phyloP scores from a whole-genome alignment of 2,888 invertebrate species.

The Caenorhabditis panamensis region DNA sequence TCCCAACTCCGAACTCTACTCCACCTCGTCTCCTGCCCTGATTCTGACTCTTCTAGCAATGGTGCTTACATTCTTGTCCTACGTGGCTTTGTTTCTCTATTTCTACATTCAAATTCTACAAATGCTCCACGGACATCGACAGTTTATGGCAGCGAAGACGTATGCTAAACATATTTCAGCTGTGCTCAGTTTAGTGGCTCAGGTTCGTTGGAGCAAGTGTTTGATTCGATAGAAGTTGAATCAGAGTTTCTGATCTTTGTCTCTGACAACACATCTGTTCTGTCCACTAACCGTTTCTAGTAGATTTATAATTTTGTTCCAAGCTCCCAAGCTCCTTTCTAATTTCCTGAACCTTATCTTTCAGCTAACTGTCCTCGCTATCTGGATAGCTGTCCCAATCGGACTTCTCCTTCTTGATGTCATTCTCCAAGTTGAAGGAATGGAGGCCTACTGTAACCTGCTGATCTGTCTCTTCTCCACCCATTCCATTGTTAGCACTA shows the following conservation, averaged over 20 bases:
- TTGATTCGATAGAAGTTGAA: neutral
- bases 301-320: too few relatives aligned
- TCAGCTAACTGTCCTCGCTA: slow-evolving; percentile 25
- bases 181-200: slow-evolving; percentile 35
- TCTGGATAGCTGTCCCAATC: slow-evolving; percentile 37
- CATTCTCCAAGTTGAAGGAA: slow-evolving; percentile 16
- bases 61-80: slow-evolving; percentile 19
- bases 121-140: slow-evolving; percentile 37
- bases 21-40: slow-evolving; percentile 17
- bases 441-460: slow-evolving; percentile 21
- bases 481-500: slow-evolving; percentile 36
- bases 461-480: slow-evolving; percentile 42
- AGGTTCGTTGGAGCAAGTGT: slow-evolving; percentile 5
- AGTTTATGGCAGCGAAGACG: slow-evolving; percentile 35
- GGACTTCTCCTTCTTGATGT: slow-evolving; percentile 23
- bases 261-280: neutral
- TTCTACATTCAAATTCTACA: slow-evolving; percentile 36
- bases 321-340: too few relatives aligned
- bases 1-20: slow-evolving; percentile 23
- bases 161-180: slow-evolving; percentile 39
- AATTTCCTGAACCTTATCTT: slow-evolving; percentile 5
- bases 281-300: too few relatives aligned
- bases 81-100: slow-evolving; percentile 16
- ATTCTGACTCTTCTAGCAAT: slow-evolving; percentile 10
- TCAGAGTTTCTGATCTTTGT: neutral